Conservation (phyloP, 2,797 vertebrate species). For the Hephaestus fuliginosus region DNA sequence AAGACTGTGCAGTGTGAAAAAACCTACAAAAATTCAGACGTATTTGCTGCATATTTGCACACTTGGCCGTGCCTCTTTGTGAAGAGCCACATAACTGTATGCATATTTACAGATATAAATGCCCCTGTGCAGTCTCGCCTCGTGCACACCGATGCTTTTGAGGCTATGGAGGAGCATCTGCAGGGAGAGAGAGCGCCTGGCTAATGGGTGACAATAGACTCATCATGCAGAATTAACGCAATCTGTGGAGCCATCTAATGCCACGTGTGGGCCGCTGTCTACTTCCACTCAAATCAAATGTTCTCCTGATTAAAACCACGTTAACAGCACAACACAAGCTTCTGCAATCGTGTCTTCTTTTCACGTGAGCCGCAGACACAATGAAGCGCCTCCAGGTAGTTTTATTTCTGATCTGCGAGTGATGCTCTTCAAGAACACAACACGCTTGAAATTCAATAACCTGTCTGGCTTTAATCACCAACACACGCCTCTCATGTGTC, state of each 20-base stretch:
- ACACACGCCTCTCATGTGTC: conserved; percentile 16
- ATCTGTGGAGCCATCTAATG: conserved; percentile 49
- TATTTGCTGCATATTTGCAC: not conserved
- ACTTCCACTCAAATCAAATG: conserved; percentile 40
- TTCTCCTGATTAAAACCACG: conserved; percentile 51
- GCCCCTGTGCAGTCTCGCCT: not conserved
- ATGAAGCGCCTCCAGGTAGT: not conserved
- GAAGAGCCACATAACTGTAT: conserved; percentile 22
- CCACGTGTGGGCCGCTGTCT: conserved; percentile 37
- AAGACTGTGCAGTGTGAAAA: conserved; percentile 22
- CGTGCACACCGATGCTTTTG: conserved; percentile 8
- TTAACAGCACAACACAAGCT: conserved; percentile 11
- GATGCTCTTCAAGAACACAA: not conserved
- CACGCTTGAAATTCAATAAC: not conserved
- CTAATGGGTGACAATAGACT: conserved; percentile 60
- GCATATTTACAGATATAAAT: conserved; percentile 46
- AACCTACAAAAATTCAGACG: conserved; percentile 26
- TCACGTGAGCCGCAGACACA: not conserved
- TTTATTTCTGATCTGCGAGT: not conserved
- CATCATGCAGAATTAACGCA: conserved; percentile 60
- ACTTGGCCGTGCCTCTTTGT: conserved; percentile 22
- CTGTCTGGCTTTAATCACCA: not conserved
- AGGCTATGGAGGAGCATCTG: conserved; percentile 44
- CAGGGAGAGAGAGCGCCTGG: conserved; percentile 19
- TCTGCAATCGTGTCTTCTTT: conserved; percentile 2